A percentile compares a stretch with the other conserved stretches of the same genome.
Evolutionary conservation across 2,888 invertebrate genomes (phyloP).

Genomic region (Prenolepis imparis): DNA sequence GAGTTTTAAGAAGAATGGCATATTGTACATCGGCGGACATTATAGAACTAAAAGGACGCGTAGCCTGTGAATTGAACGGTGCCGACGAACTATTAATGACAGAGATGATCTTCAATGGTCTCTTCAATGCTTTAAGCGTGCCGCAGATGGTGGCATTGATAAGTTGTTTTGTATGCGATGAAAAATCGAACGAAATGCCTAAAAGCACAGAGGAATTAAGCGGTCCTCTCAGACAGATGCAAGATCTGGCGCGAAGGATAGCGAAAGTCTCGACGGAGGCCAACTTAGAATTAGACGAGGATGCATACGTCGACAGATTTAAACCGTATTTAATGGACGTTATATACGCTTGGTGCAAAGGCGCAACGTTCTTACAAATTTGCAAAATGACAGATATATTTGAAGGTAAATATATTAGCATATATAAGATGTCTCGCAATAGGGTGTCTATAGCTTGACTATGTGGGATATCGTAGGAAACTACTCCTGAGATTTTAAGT

Average conservation of each 20-base stretch:
- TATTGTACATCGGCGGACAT: conserved; percentile 98
- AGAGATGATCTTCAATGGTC: conserved; percentile 99
- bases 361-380: conserved; percentile 95
- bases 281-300: conserved; percentile 95
- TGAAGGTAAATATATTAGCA: conserved; percentile 90
- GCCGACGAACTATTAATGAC: conserved; percentile 98
- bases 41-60: conserved; percentile 98
- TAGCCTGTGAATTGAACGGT: conserved; percentile 99
- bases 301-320: conserved; percentile 96
- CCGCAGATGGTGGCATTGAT: conserved; percentile 95
- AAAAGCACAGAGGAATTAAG: conserved; percentile 95
- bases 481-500: too few relatives aligned
- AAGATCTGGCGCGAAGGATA: conserved; percentile 97
- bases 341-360: conserved; percentile 98
- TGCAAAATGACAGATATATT: conserved; percentile 99
- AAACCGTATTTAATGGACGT: conserved; percentile 99
- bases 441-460: too few relatives aligned
- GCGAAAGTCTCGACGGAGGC: conserved; percentile 95
- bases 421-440: background rate
- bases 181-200: conserved; percentile 93
- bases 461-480: too few relatives aligned
- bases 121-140: conserved; percentile 94
- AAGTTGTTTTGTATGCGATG: conserved; percentile 97
- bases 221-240: conserved; percentile 96
- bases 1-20: conserved; percentile 96